Evolutionary conservation across 2,113 vertebrate species (phyloP), one percentile per base, ranked within the genome.

Genomic region (Pandion haliaetus): DNA sequence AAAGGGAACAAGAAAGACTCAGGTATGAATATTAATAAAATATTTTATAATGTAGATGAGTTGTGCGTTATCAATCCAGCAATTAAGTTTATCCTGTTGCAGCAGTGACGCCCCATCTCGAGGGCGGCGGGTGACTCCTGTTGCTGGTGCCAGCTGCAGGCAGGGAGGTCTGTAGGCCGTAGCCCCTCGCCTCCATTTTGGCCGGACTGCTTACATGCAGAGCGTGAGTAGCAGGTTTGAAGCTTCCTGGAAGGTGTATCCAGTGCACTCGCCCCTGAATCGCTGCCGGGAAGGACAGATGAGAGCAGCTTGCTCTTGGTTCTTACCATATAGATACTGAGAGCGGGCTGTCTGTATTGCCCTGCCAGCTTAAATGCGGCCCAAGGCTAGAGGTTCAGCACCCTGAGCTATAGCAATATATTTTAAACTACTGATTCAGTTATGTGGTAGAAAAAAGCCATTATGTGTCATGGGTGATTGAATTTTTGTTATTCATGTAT

Each of bases 1-100:
- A 99, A 99, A 95, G 98, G 98, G 82, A 98, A 95, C 99, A 99
- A 98, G 97, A 99, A 99, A 94, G 99, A 99, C 71, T 59, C 99
- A 98, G 99, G 99, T 99, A 99, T 87, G 99, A 97, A 23, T 34
- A 24, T 81, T 85, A 38, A 8, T 77, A 20, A 8, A 1, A 8
- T 79, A 44, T 59, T 91, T 31, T 55, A 6, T 42, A 12, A 9
- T 23, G 13, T 14, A 17, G n/a, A 5, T 20, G 58, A 52, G 52
- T 12, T 42, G 44, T 62, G 49, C 20, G 0, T 69, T 58, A 5
- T 55, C 18, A 8, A 28, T 8, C 38, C 38, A 26, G 61, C 8
- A 6, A 2, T 55, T 36, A 12, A 19, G 21, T 11, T 1, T n/a
- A 0, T 45, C 36, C 8, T 29, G 24, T 45, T 50, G 63, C 32